phyloP scores from a whole-genome alignment of 2,888 invertebrate species.

The Trichacis sp. region DNA sequence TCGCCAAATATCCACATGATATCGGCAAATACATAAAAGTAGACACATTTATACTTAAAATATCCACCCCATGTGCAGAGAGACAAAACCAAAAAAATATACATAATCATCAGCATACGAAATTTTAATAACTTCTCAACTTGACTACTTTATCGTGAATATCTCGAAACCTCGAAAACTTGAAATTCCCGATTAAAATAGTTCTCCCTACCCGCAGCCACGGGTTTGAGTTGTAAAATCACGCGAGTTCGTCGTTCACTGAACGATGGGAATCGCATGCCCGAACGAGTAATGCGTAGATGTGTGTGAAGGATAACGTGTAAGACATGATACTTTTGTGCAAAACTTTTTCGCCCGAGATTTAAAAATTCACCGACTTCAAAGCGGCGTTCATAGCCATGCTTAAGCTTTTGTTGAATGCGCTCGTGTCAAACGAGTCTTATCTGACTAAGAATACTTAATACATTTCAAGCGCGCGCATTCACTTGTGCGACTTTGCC shows the following conservation, averaged over 20 bases:
- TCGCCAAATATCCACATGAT: too few relatives aligned
- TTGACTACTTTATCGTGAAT: too few relatives aligned
- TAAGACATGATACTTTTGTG: slow-evolving; percentile 39
- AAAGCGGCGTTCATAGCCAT: slow-evolving; percentile 45
- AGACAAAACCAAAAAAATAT: too few relatives aligned
- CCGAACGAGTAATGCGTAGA: slow-evolving; percentile 34
- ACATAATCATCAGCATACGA: too few relatives aligned
- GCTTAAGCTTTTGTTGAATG: slow-evolving; percentile 36
- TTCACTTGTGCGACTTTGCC: slow-evolving; percentile 31
- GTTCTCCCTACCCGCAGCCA: too few relatives aligned
- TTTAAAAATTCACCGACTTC: slow-evolving; percentile 39
- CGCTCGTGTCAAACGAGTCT: slow-evolving; percentile 42
- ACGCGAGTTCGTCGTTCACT: slow-evolving; percentile 19
- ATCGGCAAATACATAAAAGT: too few relatives aligned
- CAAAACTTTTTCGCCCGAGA: slow-evolving; percentile 25
- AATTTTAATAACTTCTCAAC: too few relatives aligned
- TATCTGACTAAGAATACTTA: slow-evolving; percentile 43
- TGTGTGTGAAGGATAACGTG: slow-evolving; percentile 30
- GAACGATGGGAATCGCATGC: slow-evolving; percentile 31
- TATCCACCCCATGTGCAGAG: too few relatives aligned
- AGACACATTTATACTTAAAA: too few relatives aligned
- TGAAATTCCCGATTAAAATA: too few relatives aligned
- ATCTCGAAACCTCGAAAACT: too few relatives aligned
- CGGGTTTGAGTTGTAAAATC: slow-evolving; percentile 16
- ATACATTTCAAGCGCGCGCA: slow-evolving; percentile 41